These are phyloP conservation scores for Genyomyrus donnyi DNA, from an alignment of 2,113 vertebrate species.

Conservation along the genomic window DNA sequence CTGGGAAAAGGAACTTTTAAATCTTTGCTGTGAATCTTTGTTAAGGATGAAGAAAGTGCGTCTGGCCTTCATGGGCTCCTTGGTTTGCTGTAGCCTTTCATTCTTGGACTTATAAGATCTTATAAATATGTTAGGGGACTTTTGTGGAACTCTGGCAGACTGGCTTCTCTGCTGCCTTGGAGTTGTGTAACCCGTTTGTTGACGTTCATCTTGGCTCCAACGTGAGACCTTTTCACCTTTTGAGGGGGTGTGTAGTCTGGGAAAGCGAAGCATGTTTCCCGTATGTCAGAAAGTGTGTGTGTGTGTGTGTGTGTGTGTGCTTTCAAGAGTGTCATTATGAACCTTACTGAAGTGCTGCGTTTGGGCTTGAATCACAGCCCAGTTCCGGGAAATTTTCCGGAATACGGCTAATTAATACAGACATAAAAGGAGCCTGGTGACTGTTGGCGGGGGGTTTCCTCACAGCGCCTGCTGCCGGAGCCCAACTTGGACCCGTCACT, in stretches of 20 bases:
- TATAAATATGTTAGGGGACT: neutral
- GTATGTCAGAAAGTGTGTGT: slow-evolving; percentile 14
- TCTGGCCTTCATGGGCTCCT: neutral
- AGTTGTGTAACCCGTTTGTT: neutral
- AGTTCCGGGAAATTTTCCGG: neutral
- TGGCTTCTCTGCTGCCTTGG: neutral
- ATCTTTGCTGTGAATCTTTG: neutral
- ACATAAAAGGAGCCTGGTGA: neutral
- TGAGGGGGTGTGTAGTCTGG: neutral
- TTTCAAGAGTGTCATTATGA: neutral
- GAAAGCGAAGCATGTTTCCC: neutral
- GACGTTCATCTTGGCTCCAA: neutral
- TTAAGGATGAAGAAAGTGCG: neutral
- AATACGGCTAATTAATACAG: neutral
- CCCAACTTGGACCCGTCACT: neutral
- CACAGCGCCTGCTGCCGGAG: neutral
- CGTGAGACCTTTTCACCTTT: neutral
- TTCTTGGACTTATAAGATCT: neutral
- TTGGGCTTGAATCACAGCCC: neutral
- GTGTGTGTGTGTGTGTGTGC: neutral
- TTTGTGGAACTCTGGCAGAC: neutral
- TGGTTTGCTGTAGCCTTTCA: neutral
- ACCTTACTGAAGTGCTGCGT: neutral
- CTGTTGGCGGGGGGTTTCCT: neutral
- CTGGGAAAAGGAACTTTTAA: neutral